Evolutionary conservation across 2,113 vertebrate species (phyloP), one percentile per base, ranked within the genome.

Genomic region (Cololabis saira): DNA sequence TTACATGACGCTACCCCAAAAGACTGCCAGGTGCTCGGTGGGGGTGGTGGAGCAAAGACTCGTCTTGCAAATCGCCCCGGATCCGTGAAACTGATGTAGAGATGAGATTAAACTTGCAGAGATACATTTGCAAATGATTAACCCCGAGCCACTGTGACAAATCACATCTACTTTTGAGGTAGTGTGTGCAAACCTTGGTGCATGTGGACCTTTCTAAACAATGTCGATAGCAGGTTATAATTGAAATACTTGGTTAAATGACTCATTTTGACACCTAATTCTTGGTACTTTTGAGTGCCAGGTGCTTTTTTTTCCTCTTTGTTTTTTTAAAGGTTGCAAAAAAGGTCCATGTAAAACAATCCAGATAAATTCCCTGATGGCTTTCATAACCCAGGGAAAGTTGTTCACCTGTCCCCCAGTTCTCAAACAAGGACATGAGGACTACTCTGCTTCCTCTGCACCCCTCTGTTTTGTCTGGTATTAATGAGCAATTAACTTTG

Each of bases 401-500:
- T 52, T 61, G 58, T 51, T 74, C 84, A 84, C 81, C 89, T 90
- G 81, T 75, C 68, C 19, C 67, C 44, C 53, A 7, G 18, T 37
- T 80, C 61, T 52, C 73, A 85, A 79, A 71, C 71, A 74, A 63
- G 76, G 80, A 76, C 80, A n/a, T 85, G 71, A 58, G 62, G 43
- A 71, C 64, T 19, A 71, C 74, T 61, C 55, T 72, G 87, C 70
- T 89, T 90, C 85, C 84, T 90, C 71, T 89, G 84, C 85, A 74
- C 85, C 82, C 86, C 83, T 85, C 74, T 90, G 83, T 88, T 88
- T 88, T 84, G 84, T 84, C 71, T 85, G 74, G 82, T 89, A 90
- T 89, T 90, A 91, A 89, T 91, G 84, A 92, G 90, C 88, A 91
- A 90, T 91, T 90, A 92, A 85, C 90, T 90, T 90, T 88, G 89